Evolutionary conservation across 2,888 invertebrate genomes (phyloP), one percentile per base, ranked within the genome.

Genomic region (Erebia ligea): DNA sequence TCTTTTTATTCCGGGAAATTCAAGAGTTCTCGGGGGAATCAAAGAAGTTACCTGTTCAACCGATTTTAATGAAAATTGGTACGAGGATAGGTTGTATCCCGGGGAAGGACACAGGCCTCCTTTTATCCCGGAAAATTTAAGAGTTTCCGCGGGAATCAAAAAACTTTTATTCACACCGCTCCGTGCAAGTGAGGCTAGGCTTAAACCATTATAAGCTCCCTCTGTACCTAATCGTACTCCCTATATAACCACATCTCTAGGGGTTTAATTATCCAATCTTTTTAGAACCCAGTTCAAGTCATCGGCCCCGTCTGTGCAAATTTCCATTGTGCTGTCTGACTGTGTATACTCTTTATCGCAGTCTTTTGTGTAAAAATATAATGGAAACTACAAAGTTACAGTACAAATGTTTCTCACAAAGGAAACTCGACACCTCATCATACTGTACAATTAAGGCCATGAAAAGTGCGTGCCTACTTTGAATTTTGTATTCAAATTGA

Each of bases 341-440:
- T 65, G 54, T 65, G 42, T 65, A n/a, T n/a, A 66, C 56, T 66
- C 48, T 58, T 62, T 57, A 61, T 42, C 13, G 17, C n/a, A 25
- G 54, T 42, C 61, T 59, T 34, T 69, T 57, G 50, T 50, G 68
- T 69, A 57, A 66, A 71, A 69, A 69, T 69, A 62, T 63, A 72
- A 72, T 69, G 62, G 57, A 62, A 63, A 63, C 68, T 62, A 54
- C 62, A 58, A 67, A 67, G 62, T 62, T 67, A 69, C 69, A 62
- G 21, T 58, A 48, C 67, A 48, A 67, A 67, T 56, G 62, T 69
- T 58, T 72, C 62, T 15, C 57, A 72, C 69, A 72, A 69, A 67
- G 57, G 69, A 42, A 68, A 68, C 64, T 67, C 68, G 57, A 71
- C 64, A 64, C 71, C 67, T 67, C 67, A 67, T 67, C 67, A 67